Evolutionary conservation across 1,140 invertebrate species (phyloP), one percentile per base, ranked within the genome.

Genomic region (Hylaeus anthracinus): DNA sequence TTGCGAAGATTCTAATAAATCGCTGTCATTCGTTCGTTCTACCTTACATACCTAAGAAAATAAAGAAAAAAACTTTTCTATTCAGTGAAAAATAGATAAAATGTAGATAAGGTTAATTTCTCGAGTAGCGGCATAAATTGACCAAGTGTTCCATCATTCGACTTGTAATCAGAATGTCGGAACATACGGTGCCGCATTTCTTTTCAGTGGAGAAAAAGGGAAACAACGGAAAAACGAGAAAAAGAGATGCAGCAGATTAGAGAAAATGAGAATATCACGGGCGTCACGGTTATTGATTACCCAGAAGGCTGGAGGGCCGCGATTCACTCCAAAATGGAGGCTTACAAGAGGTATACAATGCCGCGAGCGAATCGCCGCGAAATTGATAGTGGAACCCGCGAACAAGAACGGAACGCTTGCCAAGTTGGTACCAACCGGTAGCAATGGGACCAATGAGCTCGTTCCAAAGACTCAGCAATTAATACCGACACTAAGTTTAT

Each of bases 241-340:
- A n/a, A 45, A 45, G 1, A 26, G 39, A 8, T 26, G 43, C 43
- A 45, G n/a, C 45, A 10, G 45, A 67, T 67, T 51, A 51, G 43
- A 4, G 65, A 51, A 67, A 67, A 66, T 66, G 65, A 67, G 65
- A 51, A 53, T 67, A 51, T 67, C n/a, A 67, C 15, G 48, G 56
- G 63, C 55, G 51, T 80, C 53, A 60, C 66, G 74, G 65, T 81
- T 70, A 67, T 81, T 56, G 65, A 77, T 69, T 61, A 51, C 12
- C 48, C 51, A 39, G 79, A 64, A 63, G 60, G 45, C 48, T 65
- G 73, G 53, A 70, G 67, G 37, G 51, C 69, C 45, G 65, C 65
- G 65, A 66, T 67, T 37, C 65, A 14, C 51, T 51, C 45, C 45
- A 67, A 67, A 67, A 53, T 37, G 45, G 65, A 37, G 45, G 65